phyloP scores from a whole-genome alignment of 2,888 invertebrate species.

The Psylliodes chrysocephalus region DNA sequence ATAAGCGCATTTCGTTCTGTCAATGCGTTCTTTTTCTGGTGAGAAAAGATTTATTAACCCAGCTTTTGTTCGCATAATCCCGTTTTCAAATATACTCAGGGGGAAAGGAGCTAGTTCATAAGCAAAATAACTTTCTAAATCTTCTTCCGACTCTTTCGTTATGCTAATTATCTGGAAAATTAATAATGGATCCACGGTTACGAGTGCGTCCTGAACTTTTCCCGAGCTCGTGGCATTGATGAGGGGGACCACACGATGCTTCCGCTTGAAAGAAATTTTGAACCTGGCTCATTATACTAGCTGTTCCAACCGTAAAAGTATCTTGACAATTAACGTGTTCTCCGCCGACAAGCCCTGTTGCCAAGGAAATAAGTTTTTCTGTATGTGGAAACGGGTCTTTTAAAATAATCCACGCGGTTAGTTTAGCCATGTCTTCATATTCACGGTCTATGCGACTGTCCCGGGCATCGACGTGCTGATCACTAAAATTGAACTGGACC shows the following conservation, averaged over 20 bases:
- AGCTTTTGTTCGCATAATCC: neutral
- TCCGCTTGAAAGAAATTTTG: constrained; percentile 11
- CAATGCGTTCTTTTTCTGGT: neutral
- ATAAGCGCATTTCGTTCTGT: neutral
- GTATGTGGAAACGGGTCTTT: neutral
- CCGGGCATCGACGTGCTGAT: constrained; percentile 9
- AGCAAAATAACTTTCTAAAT: neutral
- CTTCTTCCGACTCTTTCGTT: neutral
- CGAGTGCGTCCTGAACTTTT: constrained; percentile 1
- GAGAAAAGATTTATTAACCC: neutral
- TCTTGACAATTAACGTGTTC: constrained; percentile 2
- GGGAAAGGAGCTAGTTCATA: constrained; percentile 16
- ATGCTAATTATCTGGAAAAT: constrained; percentile 7
- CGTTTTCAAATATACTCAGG: neutral
- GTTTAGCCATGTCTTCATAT: neutral
- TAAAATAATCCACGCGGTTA: neutral
- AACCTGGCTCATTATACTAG: neutral
- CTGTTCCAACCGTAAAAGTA: neutral
- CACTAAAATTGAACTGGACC: neutral
- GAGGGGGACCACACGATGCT: constrained; percentile 4
- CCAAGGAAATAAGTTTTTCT: constrained; percentile 1
- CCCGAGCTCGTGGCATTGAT: neutral
- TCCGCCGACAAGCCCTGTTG: constrained; percentile 1
- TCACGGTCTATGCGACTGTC: neutral
- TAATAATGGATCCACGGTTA: constrained; percentile 7